Evolutionary conservation across 1,140 invertebrate genomes (phyloP), one percentile per base, ranked within the genome.

Genomic region (Sinonovacula constricta): DNA sequence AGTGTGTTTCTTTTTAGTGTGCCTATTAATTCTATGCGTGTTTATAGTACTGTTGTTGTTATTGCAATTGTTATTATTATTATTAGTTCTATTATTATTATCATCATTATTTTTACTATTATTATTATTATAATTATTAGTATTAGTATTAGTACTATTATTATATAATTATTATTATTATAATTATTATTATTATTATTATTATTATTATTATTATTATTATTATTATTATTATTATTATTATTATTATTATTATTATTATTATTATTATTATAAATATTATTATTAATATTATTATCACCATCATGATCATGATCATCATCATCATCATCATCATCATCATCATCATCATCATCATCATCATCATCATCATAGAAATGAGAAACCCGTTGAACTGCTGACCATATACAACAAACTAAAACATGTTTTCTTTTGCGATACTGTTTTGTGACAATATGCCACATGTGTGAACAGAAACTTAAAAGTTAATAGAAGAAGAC

Each of bases 131-230:
- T n/a, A n/a, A n/a, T n/a, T n/a, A n/a, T n/a, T n/a, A n/a, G n/a
- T n/a, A n/a, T n/a, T n/a, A n/a, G n/a, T n/a, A n/a, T n/a, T n/a
- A n/a, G n/a, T n/a, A n/a, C n/a, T n/a, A n/a, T n/a, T n/a, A n/a
- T n/a, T n/a, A n/a, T 57, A 57, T 30, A 30, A 69, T 5, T 34
- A 69, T 30, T 56, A 60, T 30, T 56, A 69, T 30, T 28, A 60
- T 22, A 56, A 57, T 30, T 28, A 49, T 49, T n/a, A 49, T 49
- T n/a, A 49, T 49, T n/a, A 49, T 49, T n/a, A 49, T 49, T n/a
- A 49, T 49, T n/a, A 49, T 49, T n/a, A 49, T 49, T n/a, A 49
- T 49, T n/a, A 49, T 49, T n/a, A 49, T 49, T n/a, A 49, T 49
- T n/a, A 49, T 49, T n/a, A 49, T 49, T n/a, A 49, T 49, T n/a